Evolutionary conservation across 2,797 vertebrate genomes (phyloP).

Genomic region (Acestrorhynchus altus): DNA sequence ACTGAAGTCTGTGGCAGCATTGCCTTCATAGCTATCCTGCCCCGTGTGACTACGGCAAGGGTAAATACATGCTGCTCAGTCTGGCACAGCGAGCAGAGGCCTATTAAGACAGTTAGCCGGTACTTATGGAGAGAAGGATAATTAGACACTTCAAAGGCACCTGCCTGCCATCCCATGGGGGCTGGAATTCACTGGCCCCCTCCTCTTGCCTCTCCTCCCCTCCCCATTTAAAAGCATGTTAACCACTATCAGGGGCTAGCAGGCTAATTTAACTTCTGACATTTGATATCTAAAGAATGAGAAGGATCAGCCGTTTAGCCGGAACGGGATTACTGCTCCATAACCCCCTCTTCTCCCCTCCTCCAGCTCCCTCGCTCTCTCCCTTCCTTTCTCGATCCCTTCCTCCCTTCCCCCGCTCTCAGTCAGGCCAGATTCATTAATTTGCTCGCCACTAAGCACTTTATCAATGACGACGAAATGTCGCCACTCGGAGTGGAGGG

Average conservation of each 20-base stretch:
- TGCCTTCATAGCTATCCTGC: neutral
- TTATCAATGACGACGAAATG: constrained; percentile 79
- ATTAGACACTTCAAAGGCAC: constrained; percentile 94
- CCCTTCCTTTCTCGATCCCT: constrained; percentile 59
- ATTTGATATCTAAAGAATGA: constrained; percentile 85
- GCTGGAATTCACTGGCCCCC: constrained; percentile 66
- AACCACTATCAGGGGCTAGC: constrained; percentile 87
- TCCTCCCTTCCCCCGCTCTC: constrained; percentile 51
- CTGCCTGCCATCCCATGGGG: constrained; percentile 83
- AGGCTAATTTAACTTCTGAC: constrained; percentile 85
- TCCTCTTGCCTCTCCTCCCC: constrained; percentile 53
- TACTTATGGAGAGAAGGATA: constrained; percentile 83
- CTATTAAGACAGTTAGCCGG: constrained; percentile 82
- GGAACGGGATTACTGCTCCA: constrained; percentile 81
- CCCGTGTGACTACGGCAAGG: constrained; percentile 7
- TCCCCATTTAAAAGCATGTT: constrained; percentile 85
- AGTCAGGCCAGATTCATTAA: constrained; percentile 81
- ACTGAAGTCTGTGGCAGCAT: neutral
- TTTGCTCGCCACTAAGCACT: constrained; percentile 78
- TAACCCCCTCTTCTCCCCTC: constrained; percentile 52
- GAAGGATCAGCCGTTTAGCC: constrained; percentile 86
- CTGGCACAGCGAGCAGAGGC: constrained; percentile 44
- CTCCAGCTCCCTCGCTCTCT: constrained; percentile 45
- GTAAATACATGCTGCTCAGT: constrained; percentile 45
- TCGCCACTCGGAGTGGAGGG: constrained; percentile 69